Evolutionary conservation across 1,140 invertebrate species (phyloP).

Genomic region (Stegodyphus mimosarum): DNA sequence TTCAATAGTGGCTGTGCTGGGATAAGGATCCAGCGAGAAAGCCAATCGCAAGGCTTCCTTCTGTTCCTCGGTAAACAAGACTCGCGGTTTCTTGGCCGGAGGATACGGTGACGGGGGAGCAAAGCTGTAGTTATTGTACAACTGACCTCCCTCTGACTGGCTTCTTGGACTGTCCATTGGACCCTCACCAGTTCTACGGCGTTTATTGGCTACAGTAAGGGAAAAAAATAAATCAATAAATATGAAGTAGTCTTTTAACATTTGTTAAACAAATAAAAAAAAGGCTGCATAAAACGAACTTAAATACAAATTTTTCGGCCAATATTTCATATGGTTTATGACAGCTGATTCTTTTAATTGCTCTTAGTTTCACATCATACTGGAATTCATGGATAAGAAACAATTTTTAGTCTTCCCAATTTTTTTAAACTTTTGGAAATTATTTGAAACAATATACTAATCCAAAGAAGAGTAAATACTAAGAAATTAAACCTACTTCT

Average conservation of each 20-base stretch:
- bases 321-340: no score
- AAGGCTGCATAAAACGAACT: no score
- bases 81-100: constrained; percentile 86
- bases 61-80: constrained; percentile 97
- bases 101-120: constrained; percentile 59
- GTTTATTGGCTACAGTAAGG: constrained; percentile 55
- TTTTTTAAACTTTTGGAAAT: no score
- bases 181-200: constrained; percentile 50
- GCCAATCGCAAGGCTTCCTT: constrained; percentile 95
- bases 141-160: constrained; percentile 36
- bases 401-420: no score
- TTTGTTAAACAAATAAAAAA: no score
- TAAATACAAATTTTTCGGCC: no score
- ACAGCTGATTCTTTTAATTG: no score
- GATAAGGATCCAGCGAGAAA: constrained; percentile 95
- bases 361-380: no score
- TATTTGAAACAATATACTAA: no score
- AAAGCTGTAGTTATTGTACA: constrained; percentile 44
- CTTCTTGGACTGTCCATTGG: constrained; percentile 54
- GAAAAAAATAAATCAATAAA: not conserved
- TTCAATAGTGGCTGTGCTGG: constrained; percentile 94
- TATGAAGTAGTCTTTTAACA: not conserved
- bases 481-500: no score
- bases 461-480: no score
- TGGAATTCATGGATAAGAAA: no score